Evolutionary conservation across 92 coral and sea anemone species (phyloP).

Genomic region (Hydrozoanthus gracilis): DNA sequence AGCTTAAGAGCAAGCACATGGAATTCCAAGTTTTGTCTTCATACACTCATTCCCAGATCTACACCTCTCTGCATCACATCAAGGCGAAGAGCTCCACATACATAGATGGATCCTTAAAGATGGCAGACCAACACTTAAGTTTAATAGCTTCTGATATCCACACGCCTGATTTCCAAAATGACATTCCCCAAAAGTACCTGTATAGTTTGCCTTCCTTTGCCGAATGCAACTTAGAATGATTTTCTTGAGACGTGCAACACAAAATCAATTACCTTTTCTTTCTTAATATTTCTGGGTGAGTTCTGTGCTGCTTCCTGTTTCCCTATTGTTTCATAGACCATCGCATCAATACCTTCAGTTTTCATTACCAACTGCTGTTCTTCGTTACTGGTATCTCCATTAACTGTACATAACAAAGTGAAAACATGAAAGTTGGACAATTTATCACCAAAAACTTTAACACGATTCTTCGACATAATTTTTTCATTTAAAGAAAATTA

Average conservation of each 20-base stretch:
- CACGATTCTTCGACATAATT: neutral
- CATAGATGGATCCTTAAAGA: too few species aligned
- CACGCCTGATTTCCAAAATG: too few species aligned
- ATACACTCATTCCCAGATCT: too few species aligned
- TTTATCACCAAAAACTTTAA: neutral
- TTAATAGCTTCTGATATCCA: too few species aligned
- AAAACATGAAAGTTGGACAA: neutral
- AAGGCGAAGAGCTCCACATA: too few species aligned
- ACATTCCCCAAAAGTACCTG: too few species aligned
- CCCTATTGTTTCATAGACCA: slow-evolving; percentile 11
- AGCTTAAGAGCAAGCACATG: too few species aligned
- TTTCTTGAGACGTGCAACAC: neutral
- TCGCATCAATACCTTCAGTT: slow-evolving; percentile 1
- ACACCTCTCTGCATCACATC: too few species aligned
- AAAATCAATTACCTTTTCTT: slow-evolving; percentile 19
- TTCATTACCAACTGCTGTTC: slow-evolving; percentile 32
- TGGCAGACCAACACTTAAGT: too few species aligned
- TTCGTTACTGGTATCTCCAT: slow-evolving; percentile 59
- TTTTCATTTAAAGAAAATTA: neutral
- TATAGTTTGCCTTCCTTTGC: too few species aligned
- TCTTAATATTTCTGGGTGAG: slow-evolving; percentile 19
- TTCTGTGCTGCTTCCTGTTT: slow-evolving; percentile 33
- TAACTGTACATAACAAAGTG: slow-evolving; percentile 41
- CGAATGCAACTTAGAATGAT: too few species aligned
- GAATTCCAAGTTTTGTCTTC: too few species aligned